Evolutionary conservation across 2,888 invertebrate species (phyloP), one percentile per base, ranked within the genome.

Genomic region (Uropetala carovei): DNA sequence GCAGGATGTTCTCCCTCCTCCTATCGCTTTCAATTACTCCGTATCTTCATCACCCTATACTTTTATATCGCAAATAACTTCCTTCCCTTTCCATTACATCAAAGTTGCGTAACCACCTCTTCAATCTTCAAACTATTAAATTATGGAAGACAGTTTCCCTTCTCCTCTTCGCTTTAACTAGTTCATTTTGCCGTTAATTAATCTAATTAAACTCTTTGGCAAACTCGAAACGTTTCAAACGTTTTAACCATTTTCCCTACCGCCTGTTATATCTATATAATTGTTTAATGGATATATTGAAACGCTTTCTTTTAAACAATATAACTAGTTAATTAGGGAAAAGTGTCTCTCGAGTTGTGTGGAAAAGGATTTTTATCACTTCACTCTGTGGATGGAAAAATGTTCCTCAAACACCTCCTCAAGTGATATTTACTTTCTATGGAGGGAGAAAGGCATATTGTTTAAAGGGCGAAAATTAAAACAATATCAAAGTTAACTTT

Each of bases 1-100:
- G 13, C 9, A 11, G 22, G 11, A 9, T 11, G 27, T 43, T 89
- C 60, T 60, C 30, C 58, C 11, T 86, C 86, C 57, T 30, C 14
- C 4, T 30, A 18, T 64, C 86, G 13, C 60, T 68, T 89, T 58
- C 89, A 68, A 89, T 89, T 14, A 68, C n/a, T 64, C 64, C 8
- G 30, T 60, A 14, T 16, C 86, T 89, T 68, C 86, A 43, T 68
- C 89, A 68, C n/a, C 64, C 64, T 30, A 30, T 43, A 30, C 43
- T 64, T 2, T 27, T 16, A 16, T 8, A 9, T 16, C 27, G 13
- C 27, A 30, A n/a, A 43, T 64, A 60, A 30, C 86, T 86, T 60
- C 59, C 58, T 43, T 14, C 60, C 13, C 64, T 30, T 43, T 89
- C 89, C 60, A 27, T 89, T 10, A 18, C 89, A 27, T 43, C 43